Evolutionary conservation across 2,888 invertebrate genomes (phyloP).

Genomic region (Latheticus oryzae): DNA sequence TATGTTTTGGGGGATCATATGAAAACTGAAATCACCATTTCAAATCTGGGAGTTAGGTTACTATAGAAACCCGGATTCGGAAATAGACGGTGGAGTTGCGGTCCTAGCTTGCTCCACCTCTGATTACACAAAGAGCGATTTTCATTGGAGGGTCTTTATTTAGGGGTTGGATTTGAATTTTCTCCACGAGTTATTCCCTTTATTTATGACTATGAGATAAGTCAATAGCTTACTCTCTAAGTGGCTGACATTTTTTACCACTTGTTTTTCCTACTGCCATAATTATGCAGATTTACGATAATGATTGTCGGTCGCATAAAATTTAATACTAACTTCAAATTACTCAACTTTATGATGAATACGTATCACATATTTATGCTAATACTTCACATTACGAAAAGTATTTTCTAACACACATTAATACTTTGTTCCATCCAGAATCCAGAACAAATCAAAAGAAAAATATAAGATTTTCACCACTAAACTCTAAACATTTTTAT

Average conservation of each 20-base stretch:
- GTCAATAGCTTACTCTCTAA: slow-evolving; percentile 64
- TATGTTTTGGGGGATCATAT: slow-evolving; percentile 59
- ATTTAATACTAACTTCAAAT: slow-evolving; percentile 48
- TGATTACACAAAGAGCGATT: slow-evolving; percentile 44
- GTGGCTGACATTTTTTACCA: slow-evolving; percentile 65
- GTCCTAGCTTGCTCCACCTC: slow-evolving; percentile 56
- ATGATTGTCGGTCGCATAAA: slow-evolving; percentile 55
- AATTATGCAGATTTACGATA: slow-evolving; percentile 64
- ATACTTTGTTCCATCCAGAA: slow-evolving; percentile 32
- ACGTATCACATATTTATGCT: slow-evolving; percentile 44
- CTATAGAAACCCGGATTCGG: slow-evolving; percentile 61
- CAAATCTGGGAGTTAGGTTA: slow-evolving; percentile 61
- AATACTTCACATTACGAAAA: slow-evolving; percentile 25
- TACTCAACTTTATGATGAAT: slow-evolving; percentile 49
- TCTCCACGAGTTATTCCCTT: slow-evolving; percentile 53
- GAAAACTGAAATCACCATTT: slow-evolving; percentile 62
- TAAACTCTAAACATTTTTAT: too few species aligned
- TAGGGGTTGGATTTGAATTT: slow-evolving; percentile 55
- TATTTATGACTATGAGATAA: slow-evolving; percentile 58
- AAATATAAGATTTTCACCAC: too few species aligned
- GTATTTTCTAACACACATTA: slow-evolving; percentile 12
- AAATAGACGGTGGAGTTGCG: slow-evolving; percentile 57
- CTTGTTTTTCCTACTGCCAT: slow-evolving; percentile 62
- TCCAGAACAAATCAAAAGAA: too few species aligned
- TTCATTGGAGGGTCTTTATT: slow-evolving; percentile 54